Evolutionary conservation across 2,113 vertebrate species (phyloP).

Genomic region (Isichthys henryi): DNA sequence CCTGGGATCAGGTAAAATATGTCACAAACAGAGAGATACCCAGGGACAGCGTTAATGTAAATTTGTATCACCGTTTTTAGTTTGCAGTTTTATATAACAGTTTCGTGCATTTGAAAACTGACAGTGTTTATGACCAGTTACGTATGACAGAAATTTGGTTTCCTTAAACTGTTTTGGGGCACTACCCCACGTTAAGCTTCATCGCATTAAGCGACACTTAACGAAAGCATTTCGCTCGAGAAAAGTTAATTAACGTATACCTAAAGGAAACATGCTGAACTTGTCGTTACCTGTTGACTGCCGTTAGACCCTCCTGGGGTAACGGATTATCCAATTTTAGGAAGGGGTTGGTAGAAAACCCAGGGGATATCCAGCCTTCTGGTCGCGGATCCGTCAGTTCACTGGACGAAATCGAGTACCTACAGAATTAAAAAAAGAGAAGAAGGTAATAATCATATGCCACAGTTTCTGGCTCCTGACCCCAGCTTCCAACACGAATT

Average conservation of each 20-base stretch:
- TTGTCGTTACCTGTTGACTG: constrained; percentile 56
- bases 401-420: constrained; percentile 53
- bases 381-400: constrained; percentile 47
- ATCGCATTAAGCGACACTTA: neutral
- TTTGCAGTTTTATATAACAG: neutral
- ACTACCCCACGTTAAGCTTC: neutral
- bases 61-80: neutral
- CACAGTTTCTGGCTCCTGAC: neutral
- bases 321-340: constrained; percentile 46
- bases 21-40: neutral
- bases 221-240: neutral
- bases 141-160: neutral
- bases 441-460: neutral
- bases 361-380: constrained; percentile 52
- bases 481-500: neutral
- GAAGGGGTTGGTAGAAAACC: constrained; percentile 52
- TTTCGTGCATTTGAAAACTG: neutral
- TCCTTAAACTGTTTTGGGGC: neutral
- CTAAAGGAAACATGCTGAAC: neutral
- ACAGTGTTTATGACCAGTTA: neutral
- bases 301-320: constrained; percentile 42
- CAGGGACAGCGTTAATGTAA: neutral
- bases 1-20: constrained; percentile 36
- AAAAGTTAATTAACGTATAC: neutral
- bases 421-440: constrained; percentile 25